phyloP scores from a whole-genome alignment of 2,113 vertebrate species.

The Ivindomyrus marchei region DNA sequence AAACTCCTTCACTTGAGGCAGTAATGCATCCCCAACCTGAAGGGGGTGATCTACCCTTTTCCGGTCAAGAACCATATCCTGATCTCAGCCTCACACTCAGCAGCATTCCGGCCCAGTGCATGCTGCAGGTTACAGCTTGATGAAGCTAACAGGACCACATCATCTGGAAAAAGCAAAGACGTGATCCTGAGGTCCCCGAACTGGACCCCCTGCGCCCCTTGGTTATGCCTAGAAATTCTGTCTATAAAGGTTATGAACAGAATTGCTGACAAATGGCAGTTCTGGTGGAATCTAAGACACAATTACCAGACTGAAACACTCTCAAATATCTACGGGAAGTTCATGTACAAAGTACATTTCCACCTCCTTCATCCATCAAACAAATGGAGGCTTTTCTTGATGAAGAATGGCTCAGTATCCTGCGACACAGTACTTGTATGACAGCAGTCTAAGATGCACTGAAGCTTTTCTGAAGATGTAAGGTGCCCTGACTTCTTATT shows the following conservation, averaged over 20 bases:
- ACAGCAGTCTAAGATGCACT: neutral
- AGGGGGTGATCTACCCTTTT: neutral
- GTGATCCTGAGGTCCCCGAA: too few relatives aligned
- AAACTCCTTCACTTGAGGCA: neutral
- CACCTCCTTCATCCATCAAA: neutral
- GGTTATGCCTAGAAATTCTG: neutral
- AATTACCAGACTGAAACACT: neutral
- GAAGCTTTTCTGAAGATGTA: neutral
- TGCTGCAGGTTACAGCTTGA: neutral
- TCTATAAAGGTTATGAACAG: neutral
- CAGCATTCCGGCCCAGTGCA: too few relatives aligned
- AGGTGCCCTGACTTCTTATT: neutral
- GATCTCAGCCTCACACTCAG: neutral
- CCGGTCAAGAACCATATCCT: neutral
- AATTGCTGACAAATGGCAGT: neutral
- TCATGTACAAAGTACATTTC: neutral
- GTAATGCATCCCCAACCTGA: neutral
- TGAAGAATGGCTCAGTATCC: neutral
- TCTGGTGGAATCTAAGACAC: neutral
- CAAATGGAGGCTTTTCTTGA: neutral
- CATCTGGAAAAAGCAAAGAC: neutral
- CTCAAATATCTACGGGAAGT: neutral
- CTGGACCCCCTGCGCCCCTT: neutral
- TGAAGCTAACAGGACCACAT: neutral
- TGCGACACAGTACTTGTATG: neutral